Conservation (phyloP, 35 echinoderm and acorn worm genomes). For the Diadema setosum region DNA sequence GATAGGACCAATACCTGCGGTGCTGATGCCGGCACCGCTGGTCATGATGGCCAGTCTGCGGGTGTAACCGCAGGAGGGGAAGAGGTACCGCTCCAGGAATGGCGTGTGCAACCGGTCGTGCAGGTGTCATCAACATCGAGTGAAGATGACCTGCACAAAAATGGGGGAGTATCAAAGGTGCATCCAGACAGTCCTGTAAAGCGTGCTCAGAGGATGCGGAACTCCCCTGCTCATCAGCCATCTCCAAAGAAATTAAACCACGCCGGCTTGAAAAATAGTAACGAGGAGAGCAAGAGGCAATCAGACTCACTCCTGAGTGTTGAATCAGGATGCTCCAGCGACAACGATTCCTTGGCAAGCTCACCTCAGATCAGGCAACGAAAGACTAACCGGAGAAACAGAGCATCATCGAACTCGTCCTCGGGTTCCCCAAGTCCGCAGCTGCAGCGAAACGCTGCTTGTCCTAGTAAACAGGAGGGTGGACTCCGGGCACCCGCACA, state of each 20-base stretch:
- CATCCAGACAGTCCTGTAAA: not conserved
- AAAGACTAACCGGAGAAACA: not conserved
- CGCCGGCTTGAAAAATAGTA: not conserved
- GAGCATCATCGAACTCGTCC: not conserved
- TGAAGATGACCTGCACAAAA: not conserved
- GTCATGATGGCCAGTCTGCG: not conserved
- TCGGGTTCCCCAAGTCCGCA: not conserved
- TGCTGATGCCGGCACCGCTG: not conserved
- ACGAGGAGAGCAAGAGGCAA: not conserved
- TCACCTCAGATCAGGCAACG: conserved; percentile 2
- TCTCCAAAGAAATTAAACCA: not conserved
- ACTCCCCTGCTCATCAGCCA: not conserved
- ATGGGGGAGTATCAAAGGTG: not conserved
- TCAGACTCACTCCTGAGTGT: not conserved
- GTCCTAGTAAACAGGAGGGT: not conserved
- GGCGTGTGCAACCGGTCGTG: not conserved
- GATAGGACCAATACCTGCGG: not conserved
- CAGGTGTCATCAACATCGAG: conserved; percentile 9
- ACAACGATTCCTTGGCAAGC: conserved; percentile 2
- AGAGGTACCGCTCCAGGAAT: conserved; percentile 2
- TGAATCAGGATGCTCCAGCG: not conserved
- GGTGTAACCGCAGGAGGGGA: not conserved
- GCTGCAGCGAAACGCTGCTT: not conserved
- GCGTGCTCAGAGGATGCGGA: not conserved
- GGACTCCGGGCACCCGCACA: not conserved